Percentiles rank a stretch among this genome's conserved stretches.
Conservation (phyloP, 2,888 invertebrate species). For the Drosophila anomalata region DNA sequence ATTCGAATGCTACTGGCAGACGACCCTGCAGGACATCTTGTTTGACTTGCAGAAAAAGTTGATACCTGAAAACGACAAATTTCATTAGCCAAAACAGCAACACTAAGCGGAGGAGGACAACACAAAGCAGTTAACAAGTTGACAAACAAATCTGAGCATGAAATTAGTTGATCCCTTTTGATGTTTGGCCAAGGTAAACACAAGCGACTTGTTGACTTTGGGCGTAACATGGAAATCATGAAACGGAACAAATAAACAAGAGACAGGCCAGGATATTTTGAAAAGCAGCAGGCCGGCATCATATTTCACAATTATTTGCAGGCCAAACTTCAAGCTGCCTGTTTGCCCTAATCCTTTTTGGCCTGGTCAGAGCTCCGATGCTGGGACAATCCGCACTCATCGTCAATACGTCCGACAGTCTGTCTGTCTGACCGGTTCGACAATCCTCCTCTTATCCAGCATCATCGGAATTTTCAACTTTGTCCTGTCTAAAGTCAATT, state of each 20-base stretch:
- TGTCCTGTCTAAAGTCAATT: slow-evolving; percentile 45
- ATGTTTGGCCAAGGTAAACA: slow-evolving; percentile 67
- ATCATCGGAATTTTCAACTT: slow-evolving; percentile 40
- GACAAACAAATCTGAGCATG: slow-evolving; percentile 61
- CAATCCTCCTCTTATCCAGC: slow-evolving; percentile 1
- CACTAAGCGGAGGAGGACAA: slow-evolving; percentile 9
- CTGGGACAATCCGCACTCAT: slow-evolving; percentile 15
- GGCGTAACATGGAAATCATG: slow-evolving; percentile 45
- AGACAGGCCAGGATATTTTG: slow-evolving; percentile 5
- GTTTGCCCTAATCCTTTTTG: slow-evolving; percentile 46
- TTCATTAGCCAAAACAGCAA: slow-evolving; percentile 55
- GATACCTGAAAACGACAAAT: slow-evolving; percentile 89
- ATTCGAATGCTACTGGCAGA: slow-evolving; percentile 94
- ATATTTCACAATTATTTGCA: slow-evolving; percentile 67
- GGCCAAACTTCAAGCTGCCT: slow-evolving; percentile 40
- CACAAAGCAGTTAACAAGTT: slow-evolving; percentile 57
- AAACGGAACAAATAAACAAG: slow-evolving; percentile 38
- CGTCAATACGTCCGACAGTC: slow-evolving; percentile 1
- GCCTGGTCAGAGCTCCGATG: slow-evolving; percentile 3
- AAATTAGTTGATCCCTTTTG: slow-evolving; percentile 58
- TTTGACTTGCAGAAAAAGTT: slow-evolving; percentile 98
- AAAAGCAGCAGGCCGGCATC: slow-evolving; percentile 28
- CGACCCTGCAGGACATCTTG: slow-evolving; percentile 97
- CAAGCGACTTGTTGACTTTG: slow-evolving; percentile 55
- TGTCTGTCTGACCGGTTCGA: background rate